Percentiles rank a stretch among this genome's conserved stretches.
Conservation (phyloP, 2,888 invertebrate species). For the Serrognathus titanus region DNA sequence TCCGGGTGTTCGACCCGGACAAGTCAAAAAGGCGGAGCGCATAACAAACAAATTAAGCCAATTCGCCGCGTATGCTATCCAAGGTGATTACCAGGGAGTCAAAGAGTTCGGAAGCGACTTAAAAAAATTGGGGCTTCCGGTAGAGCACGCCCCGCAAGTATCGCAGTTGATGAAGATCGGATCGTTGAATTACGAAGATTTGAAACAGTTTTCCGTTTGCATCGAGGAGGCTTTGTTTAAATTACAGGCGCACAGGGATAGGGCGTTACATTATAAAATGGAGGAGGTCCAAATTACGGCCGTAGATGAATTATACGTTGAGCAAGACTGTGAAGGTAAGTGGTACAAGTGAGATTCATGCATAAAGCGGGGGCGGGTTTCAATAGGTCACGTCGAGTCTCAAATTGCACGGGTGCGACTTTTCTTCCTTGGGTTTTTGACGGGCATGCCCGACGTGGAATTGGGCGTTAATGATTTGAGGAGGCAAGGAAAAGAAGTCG, state of each 20-base stretch:
- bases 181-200: slow-evolving; percentile 80
- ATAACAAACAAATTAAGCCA: slow-evolving; percentile 88
- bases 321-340: slow-evolving; percentile 76
- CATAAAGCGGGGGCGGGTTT: not conserved
- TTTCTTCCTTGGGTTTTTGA: slow-evolving; percentile 94
- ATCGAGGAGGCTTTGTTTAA: slow-evolving; percentile 92
- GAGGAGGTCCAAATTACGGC: slow-evolving; percentile 93
- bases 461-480: slow-evolving; percentile 96
- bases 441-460: slow-evolving; percentile 95
- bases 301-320: slow-evolving; percentile 89
- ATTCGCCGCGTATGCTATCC: slow-evolving; percentile 91
- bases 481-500: slow-evolving; percentile 98
- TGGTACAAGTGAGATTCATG: not conserved
- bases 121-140: slow-evolving; percentile 88
- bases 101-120: slow-evolving; percentile 92
- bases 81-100: slow-evolving; percentile 89
- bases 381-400: slow-evolving; percentile 62
- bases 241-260: slow-evolving; percentile 79
- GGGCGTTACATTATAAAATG: slow-evolving; percentile 89
- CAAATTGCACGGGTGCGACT: slow-evolving; percentile 94
- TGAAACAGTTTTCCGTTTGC: slow-evolving; percentile 86
- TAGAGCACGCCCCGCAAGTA: slow-evolving; percentile 96
- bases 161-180: slow-evolving; percentile 96
- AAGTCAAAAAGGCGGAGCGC: slow-evolving; percentile 89
- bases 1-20: slow-evolving; percentile 92